Base-by-base conservation (phyloP, 2,797 vertebrate species). In the Phyllotis vaccarum region DNA sequence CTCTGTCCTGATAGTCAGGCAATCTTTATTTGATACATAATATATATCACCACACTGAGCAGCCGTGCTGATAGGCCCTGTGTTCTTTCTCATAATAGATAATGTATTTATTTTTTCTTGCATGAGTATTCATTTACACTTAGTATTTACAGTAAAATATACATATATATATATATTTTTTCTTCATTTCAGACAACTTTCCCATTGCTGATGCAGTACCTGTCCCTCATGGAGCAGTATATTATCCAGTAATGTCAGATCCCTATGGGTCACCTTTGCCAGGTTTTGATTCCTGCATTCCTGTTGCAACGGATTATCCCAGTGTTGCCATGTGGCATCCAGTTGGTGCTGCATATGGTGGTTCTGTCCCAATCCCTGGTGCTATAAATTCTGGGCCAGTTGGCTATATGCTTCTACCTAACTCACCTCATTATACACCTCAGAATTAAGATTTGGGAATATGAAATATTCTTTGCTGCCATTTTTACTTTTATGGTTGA, bases 231-330 rank as follows among this genome's bases (percentile, higher is more conserved):
- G 98, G 99, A 96, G 95, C 98, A 9, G 97, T 99, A 2, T 99
- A 98, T 97, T 99, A 99, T 97, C 99, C 99, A 46, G 97, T 99
- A 3, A 95, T 99, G 21, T 95, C 98, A 54, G 99, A 99, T 70
- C 98, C 98, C 68, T 99, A 98, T 96, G 97, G 92, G 93, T 98
- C 98, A n/a, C 82, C 98, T 49, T 75, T 98, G 93, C 92, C 97
- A 72, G 95, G 97, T 88, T 97, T 98, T 95, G 98, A 99, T 93
- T 96, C 98, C 37, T 98, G 98, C 89, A 80, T 98, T 94, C 79
- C 98, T 68, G 58, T 99, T 97, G 97, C 98, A 95, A 98, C 99
- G 90, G 95, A 98, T 89, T 99, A 99, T 97, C 98, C 98, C 87
- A 99, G 90, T 95, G 75, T 99, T 46, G 91, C 98, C 0, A 97